Evolutionary conservation across 2,113 vertebrate species (phyloP).

Genomic region (Struthidea cinerea): DNA sequence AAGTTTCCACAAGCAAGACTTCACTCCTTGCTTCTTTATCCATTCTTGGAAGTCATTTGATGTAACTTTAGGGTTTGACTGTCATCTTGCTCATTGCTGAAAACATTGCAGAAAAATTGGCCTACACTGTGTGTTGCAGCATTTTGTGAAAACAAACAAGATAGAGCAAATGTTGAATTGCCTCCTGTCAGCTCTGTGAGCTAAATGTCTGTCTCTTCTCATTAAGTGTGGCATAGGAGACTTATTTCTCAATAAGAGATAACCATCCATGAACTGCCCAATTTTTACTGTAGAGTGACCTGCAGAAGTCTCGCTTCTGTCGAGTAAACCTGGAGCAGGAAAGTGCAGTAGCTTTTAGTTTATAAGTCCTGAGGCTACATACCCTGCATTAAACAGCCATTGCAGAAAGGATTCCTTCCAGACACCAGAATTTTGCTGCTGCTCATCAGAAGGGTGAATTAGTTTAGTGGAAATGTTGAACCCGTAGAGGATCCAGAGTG

Average conservation of each 20-base stretch:
- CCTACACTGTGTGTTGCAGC: rapidly evolving
- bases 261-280: neutral
- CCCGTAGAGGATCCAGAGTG: neutral
- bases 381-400: neutral
- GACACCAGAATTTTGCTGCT: neutral
- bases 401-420: neutral
- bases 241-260: neutral
- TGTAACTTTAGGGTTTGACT: neutral
- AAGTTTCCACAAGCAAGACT: neutral
- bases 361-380: neutral
- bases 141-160: neutral
- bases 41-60: neutral
- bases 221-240: neutral
- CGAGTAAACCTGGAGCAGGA: neutral
- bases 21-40: neutral
- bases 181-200: neutral
- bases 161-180: neutral
- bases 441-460: neutral
- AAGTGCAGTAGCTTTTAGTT: neutral
- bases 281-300: neutral
- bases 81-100: neutral
- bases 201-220: neutral
- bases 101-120: neutral
- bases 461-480: neutral
- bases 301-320: neutral